Conservation (phyloP, 2,888 invertebrate species). For the Lepeophtheirus nordmannii region DNA sequence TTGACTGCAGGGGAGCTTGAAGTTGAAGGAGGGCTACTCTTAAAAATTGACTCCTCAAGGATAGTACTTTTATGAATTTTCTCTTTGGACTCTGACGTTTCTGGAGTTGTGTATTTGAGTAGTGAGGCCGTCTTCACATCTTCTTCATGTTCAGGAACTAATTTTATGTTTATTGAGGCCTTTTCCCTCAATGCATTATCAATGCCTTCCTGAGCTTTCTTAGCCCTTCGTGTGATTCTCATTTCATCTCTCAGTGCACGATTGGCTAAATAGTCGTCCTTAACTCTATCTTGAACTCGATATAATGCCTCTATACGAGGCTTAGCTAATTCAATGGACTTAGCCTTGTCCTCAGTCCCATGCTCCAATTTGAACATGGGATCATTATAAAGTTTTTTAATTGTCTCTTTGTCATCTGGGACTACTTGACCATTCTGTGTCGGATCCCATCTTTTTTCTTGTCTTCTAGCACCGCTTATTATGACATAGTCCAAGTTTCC, state of each 20-base stretch:
- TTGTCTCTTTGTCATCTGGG: constrained; percentile 76
- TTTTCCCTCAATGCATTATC: constrained; percentile 56
- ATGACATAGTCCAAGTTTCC: constrained; percentile 92
- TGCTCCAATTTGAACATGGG: constrained; percentile 97
- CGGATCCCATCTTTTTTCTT: constrained; percentile 97
- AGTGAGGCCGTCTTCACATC: constrained; percentile 64
- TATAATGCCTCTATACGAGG: constrained; percentile 58
- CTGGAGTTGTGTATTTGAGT: constrained; percentile 48
- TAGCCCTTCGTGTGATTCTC: constrained; percentile 55
- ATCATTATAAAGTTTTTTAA: constrained; percentile 77
- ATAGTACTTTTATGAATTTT: neutral
- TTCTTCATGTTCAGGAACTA: constrained; percentile 62
- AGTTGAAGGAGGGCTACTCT: neutral
- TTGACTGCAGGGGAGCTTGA: constrained; percentile 1
- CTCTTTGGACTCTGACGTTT: constrained; percentile 27
- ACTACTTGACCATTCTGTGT: constrained; percentile 80
- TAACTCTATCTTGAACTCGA: constrained; percentile 65
- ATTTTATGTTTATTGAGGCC: constrained; percentile 56
- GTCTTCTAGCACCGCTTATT: constrained; percentile 79
- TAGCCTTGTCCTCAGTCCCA: constrained; percentile 57
- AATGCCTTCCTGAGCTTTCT: constrained; percentile 49
- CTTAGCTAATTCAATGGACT: constrained; percentile 49
- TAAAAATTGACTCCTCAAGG: constrained; percentile 17
- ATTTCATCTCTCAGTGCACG: constrained; percentile 65
- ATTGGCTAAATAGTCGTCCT: constrained; percentile 84